Percentiles rank a stretch among this genome's conserved stretches.
Evolutionary conservation across 2,888 invertebrate species (phyloP).

Genomic region (Scaptomyza parva): DNA sequence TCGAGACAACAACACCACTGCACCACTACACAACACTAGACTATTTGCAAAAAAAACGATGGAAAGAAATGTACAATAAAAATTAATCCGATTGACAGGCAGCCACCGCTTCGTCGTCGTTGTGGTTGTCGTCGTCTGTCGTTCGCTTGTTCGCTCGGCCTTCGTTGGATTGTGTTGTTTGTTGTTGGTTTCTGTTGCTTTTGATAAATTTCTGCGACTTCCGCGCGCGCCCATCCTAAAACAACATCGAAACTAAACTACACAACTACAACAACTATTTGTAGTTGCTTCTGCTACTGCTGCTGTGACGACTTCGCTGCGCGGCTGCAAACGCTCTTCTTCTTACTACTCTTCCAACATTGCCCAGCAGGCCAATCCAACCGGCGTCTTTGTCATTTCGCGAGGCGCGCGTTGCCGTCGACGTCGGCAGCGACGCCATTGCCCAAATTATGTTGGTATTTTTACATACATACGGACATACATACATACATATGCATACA

Average conservation of each 20-base stretch:
- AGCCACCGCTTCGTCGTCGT: slow-evolving; percentile 63
- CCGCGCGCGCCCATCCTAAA: slow-evolving; percentile 72
- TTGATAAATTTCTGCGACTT: slow-evolving; percentile 72
- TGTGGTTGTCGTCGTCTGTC: slow-evolving; percentile 48
- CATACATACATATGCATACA: background rate
- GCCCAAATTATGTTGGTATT: slow-evolving; percentile 58
- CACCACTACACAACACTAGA: slow-evolving; percentile 57
- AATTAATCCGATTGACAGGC: slow-evolving; percentile 75
- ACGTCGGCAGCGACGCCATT: slow-evolving; percentile 69
- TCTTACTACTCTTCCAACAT: slow-evolving; percentile 52
- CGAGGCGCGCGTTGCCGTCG: slow-evolving; percentile 48
- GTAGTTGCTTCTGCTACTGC: slow-evolving; percentile 61
- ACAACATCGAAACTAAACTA: slow-evolving; percentile 73
- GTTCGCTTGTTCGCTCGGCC: slow-evolving; percentile 39
- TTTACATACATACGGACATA: background rate
- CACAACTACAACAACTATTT: slow-evolving; percentile 74
- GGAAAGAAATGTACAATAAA: slow-evolving; percentile 70
- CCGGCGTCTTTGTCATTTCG: slow-evolving; percentile 77
- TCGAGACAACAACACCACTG: slow-evolving; percentile 44
- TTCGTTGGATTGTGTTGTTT: slow-evolving; percentile 36
- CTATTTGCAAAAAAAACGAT: slow-evolving; percentile 59
- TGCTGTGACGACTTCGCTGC: slow-evolving; percentile 52
- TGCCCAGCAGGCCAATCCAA: slow-evolving; percentile 55
- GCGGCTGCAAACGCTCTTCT: slow-evolving; percentile 50
- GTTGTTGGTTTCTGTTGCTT: slow-evolving; percentile 47